phyloP scores from a whole-genome alignment of 2,797 vertebrate species.

The Anabas testudineus region DNA sequence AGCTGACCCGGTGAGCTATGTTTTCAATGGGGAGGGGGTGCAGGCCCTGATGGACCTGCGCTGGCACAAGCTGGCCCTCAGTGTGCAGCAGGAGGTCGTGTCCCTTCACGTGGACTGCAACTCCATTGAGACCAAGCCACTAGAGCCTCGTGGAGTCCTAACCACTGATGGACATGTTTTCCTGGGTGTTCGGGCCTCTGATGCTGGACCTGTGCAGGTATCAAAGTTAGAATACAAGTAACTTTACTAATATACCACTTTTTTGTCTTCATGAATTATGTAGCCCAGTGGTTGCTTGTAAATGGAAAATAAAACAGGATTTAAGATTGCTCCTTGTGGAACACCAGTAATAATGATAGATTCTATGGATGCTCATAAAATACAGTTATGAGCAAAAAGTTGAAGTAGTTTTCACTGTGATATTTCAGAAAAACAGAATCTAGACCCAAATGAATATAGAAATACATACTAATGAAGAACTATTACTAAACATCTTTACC shows the following conservation, averaged over 20 bases:
- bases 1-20: constrained; percentile 74
- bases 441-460: too few species aligned
- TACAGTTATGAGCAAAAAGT: too few species aligned
- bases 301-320: not conserved
- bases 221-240: not conserved
- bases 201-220: constrained; percentile 87
- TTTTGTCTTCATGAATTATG: not conserved
- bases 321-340: too few species aligned
- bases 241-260: not conserved
- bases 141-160: constrained; percentile 78
- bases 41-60: constrained; percentile 88
- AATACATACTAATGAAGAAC: too few species aligned
- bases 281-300: not conserved
- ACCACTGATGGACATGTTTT: constrained; percentile 85
- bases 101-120: constrained; percentile 91
- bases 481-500: too few species aligned
- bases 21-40: constrained; percentile 87
- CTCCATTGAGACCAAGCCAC: constrained; percentile 89
- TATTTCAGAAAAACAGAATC: too few species aligned
- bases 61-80: constrained; percentile 94
- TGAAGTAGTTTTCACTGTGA: too few species aligned
- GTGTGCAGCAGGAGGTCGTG: constrained; percentile 80
- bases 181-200: constrained; percentile 86
- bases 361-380: too few species aligned
- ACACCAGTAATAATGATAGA: too few species aligned